Percentiles rank a stretch among this genome's conserved stretches.
Evolutionary conservation across 1,140 invertebrate genomes (phyloP).

Genomic region (Arion vulgaris): DNA sequence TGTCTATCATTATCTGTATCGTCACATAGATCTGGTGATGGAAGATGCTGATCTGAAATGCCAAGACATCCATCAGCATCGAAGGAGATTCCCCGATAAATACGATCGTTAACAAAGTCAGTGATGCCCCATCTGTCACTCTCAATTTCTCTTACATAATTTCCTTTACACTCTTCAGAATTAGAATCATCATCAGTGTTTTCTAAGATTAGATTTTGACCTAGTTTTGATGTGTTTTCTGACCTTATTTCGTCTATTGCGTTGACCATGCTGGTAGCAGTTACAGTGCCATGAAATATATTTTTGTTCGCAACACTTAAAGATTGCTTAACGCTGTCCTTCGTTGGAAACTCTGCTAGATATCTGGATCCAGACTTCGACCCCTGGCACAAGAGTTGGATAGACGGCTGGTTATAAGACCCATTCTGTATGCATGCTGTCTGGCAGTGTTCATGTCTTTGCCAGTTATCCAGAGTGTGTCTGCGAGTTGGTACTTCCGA

Average conservation of each 20-base stretch:
- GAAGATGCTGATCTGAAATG: too few species aligned
- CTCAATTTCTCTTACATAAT: too few species aligned
- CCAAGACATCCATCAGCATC: too few species aligned
- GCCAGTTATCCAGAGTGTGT: background rate
- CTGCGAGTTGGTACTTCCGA: background rate
- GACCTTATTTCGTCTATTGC: background rate
- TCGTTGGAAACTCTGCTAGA: background rate
- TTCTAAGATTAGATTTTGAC: too few species aligned
- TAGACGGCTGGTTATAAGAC: background rate
- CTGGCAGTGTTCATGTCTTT: background rate
- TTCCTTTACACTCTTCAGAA: too few species aligned
- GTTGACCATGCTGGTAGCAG: background rate
- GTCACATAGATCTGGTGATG: too few species aligned
- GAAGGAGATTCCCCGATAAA: too few species aligned
- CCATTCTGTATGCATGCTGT: background rate
- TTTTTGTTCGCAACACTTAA: background rate
- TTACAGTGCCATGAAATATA: background rate
- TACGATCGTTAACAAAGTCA: too few species aligned
- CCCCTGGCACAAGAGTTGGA: background rate
- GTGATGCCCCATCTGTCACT: too few species aligned
- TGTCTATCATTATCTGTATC: too few species aligned
- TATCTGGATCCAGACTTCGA: background rate
- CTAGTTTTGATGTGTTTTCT: background rate
- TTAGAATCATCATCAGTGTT: too few species aligned
- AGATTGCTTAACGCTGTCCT: background rate